Conservation (phyloP, 2,888 invertebrate species). For the Parnassius glacialis region DNA sequence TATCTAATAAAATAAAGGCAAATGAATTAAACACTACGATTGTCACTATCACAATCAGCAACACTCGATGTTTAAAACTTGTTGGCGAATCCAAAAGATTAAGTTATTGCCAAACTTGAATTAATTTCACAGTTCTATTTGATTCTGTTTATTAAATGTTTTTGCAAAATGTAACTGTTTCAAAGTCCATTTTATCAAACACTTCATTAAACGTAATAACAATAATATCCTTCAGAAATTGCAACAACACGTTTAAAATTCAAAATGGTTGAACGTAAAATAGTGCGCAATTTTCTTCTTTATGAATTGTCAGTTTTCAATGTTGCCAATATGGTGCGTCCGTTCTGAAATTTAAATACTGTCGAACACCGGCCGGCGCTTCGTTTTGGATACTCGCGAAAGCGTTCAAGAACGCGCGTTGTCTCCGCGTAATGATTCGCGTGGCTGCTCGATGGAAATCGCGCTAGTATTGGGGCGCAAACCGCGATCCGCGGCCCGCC, state of each 20-base stretch:
- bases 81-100: conserved; percentile 32
- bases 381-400: conserved; percentile 36
- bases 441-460: conserved; percentile 76
- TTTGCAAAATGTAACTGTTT: background rate
- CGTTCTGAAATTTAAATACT: conserved; percentile 24
- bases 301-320: background rate
- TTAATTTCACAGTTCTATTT: conserved; percentile 32
- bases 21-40: conserved; percentile 16
- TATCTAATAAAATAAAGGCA: background rate
- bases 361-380: background rate
- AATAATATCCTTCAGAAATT: conserved; percentile 5
- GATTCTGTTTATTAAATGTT: background rate
- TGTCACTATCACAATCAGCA: conserved; percentile 36
- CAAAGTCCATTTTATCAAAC: background rate
- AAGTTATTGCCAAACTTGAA: background rate
- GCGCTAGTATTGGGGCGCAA: conserved; percentile 74
- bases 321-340: conserved; percentile 10
- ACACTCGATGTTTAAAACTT: conserved; percentile 47
- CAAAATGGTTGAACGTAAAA: background rate
- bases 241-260: background rate
- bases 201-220: background rate
- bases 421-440: conserved; percentile 66
- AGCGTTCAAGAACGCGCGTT: conserved; percentile 50
- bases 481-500: conserved; percentile 58
- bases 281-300: background rate